A percentile compares a stretch with the other conserved stretches of the same genome.
These are phyloP conservation scores for Loripinus fragilis DNA, from an alignment of 2,888 invertebrate genomes.

Conservation along the genomic window DNA sequence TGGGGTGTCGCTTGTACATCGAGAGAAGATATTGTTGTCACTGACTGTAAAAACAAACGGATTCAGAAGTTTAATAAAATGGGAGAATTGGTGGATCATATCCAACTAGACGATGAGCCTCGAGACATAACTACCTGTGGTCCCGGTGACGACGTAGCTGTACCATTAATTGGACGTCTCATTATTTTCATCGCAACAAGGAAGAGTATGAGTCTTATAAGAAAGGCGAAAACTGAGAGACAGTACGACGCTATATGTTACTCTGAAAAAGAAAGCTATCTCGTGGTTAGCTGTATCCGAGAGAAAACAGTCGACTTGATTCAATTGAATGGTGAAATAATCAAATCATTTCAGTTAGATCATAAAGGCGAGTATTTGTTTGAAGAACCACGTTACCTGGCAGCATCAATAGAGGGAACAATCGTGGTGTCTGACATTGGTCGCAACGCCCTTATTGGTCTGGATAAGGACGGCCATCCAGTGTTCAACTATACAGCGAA, in stretches of 20 bases:
- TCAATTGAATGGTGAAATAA: constrained; percentile 65
- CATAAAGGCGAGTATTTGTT: constrained; percentile 60
- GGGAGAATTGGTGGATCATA: constrained; percentile 76
- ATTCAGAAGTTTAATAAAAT: constrained; percentile 76
- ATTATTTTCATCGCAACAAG: constrained; percentile 69
- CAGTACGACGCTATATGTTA: constrained; percentile 75
- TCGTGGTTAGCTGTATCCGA: constrained; percentile 68
- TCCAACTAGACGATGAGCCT: constrained; percentile 75
- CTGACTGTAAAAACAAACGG: constrained; percentile 73
- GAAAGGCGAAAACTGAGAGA: constrained; percentile 69
- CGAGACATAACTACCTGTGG: constrained; percentile 73
- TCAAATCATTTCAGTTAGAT: constrained; percentile 63
- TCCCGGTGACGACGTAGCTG: constrained; percentile 71
- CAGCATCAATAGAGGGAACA: constrained; percentile 65
- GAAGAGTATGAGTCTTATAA: constrained; percentile 64
- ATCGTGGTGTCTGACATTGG: constrained; percentile 73
- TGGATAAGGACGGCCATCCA: constrained; percentile 62
- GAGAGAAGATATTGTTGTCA: constrained; percentile 75
- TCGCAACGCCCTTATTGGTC: constrained; percentile 62
- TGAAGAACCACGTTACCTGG: constrained; percentile 69
- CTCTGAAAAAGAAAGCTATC: constrained; percentile 54
- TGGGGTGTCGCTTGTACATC: constrained; percentile 76
- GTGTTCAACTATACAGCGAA: constrained; percentile 67
- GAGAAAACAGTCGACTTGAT: constrained; percentile 71
- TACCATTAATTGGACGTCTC: constrained; percentile 70